A percentile compares a stretch with the other conserved stretches of the same genome.
Evolutionary conservation across 2,888 invertebrate species (phyloP).

Genomic region (Caenorhabditis sp.): DNA sequence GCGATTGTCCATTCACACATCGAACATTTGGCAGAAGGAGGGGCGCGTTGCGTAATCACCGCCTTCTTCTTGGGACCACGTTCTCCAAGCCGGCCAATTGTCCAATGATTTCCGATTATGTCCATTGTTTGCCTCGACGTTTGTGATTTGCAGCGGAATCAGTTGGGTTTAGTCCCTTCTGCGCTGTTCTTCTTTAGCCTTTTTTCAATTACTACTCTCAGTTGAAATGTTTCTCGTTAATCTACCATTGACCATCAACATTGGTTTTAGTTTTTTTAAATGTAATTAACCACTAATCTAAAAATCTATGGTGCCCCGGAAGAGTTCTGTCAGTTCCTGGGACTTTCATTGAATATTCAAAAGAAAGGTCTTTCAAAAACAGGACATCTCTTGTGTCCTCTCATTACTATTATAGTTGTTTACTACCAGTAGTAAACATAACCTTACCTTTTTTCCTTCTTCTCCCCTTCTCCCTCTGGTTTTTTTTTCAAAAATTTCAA

Average conservation of each 20-base stretch:
- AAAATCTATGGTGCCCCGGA: too few relatives aligned
- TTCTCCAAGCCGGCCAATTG: conserved; percentile 22
- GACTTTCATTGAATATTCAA: too few relatives aligned
- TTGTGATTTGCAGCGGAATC: not conserved
- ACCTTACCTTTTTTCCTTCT: too few relatives aligned
- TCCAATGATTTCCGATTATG: conserved; percentile 49
- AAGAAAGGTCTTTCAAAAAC: too few relatives aligned
- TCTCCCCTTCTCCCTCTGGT: too few relatives aligned
- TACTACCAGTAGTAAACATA: too few relatives aligned
- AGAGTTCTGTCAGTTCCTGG: too few relatives aligned
- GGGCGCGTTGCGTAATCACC: conserved; percentile 47
- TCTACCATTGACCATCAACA: conserved; percentile 3
- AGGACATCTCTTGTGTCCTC: too few relatives aligned
- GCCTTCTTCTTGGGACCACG: conserved; percentile 27
- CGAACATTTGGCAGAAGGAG: conserved; percentile 35
- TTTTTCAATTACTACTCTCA: conserved; percentile 12
- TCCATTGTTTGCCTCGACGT: conserved; percentile 29
- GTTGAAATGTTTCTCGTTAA: conserved; percentile 38
- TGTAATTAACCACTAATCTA: conserved; percentile 8
- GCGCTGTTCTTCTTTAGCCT: not conserved
- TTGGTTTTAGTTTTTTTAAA: conserved; percentile 1
- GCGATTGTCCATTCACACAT: conserved; percentile 28
- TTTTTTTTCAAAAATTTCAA: too few relatives aligned
- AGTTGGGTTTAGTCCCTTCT: not conserved
- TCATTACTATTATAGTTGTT: too few relatives aligned